These are phyloP conservation scores for Oligia strigilis DNA, from an alignment of 2,888 invertebrate species.

Conservation along the genomic window DNA sequence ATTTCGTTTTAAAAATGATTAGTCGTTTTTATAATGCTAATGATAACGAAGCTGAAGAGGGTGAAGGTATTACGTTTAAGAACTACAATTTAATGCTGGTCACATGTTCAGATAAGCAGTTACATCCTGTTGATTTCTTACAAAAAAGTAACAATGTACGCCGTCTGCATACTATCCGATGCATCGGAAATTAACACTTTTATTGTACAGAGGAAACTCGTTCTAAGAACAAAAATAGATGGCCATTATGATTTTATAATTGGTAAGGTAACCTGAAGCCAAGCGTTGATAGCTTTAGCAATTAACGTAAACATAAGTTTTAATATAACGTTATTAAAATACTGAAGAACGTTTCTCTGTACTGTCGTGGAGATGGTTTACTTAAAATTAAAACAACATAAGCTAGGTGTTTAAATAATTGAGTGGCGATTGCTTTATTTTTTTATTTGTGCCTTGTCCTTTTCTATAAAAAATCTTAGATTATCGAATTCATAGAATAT, in stretches of 20 bases:
- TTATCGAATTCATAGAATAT: neutral
- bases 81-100: neutral
- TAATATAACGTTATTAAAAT: slow-evolving; percentile 48
- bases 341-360: neutral
- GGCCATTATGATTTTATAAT: slow-evolving; percentile 58
- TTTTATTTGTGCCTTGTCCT: neutral
- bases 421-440: too few species aligned
- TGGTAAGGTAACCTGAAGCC: slow-evolving; percentile 53
- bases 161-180: neutral
- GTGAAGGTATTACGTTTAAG: neutral
- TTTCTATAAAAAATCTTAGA: neutral
- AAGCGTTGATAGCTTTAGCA: slow-evolving; percentile 48
- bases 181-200: slow-evolving; percentile 46
- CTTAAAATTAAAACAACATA: neutral
- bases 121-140: slow-evolving; percentile 16
- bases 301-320: slow-evolving; percentile 53
- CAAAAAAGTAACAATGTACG: slow-evolving; percentile 10
- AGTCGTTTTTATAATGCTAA: neutral
- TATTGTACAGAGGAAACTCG: slow-evolving; percentile 40
- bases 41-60: neutral
- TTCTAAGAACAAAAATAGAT: slow-evolving; percentile 50
- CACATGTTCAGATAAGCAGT: neutral
- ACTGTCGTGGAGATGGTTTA: too few species aligned
- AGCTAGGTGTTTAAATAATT: neutral
- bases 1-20: neutral